A percentile compares a stretch with the other conserved stretches of the same genome.
These are phyloP conservation scores for Sylvietta virens DNA, from an alignment of 2,113 vertebrate species.

Conservation along the genomic window DNA sequence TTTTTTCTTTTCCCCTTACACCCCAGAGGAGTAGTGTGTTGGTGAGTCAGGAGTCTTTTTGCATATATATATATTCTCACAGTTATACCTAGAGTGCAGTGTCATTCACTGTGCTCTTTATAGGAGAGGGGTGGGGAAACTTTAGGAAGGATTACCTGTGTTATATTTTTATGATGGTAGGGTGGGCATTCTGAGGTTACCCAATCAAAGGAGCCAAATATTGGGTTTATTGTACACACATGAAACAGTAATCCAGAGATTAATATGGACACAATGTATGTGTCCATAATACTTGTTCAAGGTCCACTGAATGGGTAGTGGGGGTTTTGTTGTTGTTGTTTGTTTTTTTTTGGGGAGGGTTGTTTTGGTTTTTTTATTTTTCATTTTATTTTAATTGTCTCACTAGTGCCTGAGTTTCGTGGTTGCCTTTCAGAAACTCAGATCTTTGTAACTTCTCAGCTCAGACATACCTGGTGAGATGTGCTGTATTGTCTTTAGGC, in stretches of 20 bases:
- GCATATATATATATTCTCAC: background rate
- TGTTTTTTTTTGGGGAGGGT: background rate
- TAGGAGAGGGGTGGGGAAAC: background rate
- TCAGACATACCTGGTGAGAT: background rate
- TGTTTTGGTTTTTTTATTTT: background rate
- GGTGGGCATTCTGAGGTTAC: background rate
- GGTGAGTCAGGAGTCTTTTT: background rate
- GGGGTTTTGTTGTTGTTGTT: fast-evolving
- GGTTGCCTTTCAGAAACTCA: background rate
- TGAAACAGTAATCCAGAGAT: background rate
- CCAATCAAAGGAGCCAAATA: background rate
- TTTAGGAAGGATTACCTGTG: background rate
- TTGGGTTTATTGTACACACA: background rate
- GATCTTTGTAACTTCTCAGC: background rate
- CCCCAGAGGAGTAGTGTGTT: background rate
- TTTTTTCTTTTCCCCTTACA: background rate
- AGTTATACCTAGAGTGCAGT: fast-evolving
- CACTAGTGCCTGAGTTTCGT: background rate
- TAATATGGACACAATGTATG: background rate
- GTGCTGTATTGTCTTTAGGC: background rate
- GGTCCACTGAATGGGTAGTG: background rate
- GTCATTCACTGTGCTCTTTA: background rate
- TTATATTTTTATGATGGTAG: background rate
- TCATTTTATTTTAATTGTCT: background rate
- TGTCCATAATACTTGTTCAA: background rate